Base-by-base conservation (phyloP, 1,140 invertebrate species). In the Ooceraea biroi region DNA sequence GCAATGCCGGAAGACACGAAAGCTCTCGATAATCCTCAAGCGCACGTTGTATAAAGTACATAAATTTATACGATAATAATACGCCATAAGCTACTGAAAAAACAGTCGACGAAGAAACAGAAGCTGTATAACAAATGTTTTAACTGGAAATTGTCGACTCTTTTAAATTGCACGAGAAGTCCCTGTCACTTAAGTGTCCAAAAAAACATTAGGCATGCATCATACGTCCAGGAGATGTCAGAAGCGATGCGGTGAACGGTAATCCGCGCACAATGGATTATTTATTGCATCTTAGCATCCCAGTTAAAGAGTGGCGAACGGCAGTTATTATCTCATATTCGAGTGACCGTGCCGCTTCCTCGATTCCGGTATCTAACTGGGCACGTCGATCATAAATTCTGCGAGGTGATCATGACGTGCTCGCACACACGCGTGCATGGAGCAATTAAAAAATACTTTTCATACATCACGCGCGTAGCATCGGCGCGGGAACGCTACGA, bases 391-490 rank as follows among this genome's bases (percentile, higher is more conserved):
- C 58, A 76, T 76, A 76, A 48, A 50, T 76, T 65, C 19, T 74
- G n/a, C 19, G 14, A 46, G 25, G 55, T 19, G 58, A 60, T 74
- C 36, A 46, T 52, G 44, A 30, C 58, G 27, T 17, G 58, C 12
- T 14, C 36, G 55, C 22, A 0, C 11, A 27, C 27, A 1, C 14
- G 44, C 44, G 27, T 44, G 19, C 8, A 30, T 25, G 25, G 41
- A 41, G n/a, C 72, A 76, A 76, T 76, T 76, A 63, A 76, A 76
- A 76, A 76, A 63, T 12, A 25, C 8, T 76, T 25, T 8, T 72
- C 52, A 86, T 86, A 84, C 78, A 84, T 86, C 61, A 86, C 12
- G 48, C 48, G 48, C 71, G 61, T 84, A 84, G 63, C 61, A 55
- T 76, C 58, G 73, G 63, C 25, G 46, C 3, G 36, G 27, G 61